Evolutionary conservation across 2,888 invertebrate species (phyloP).

Genomic region (Folsomia candida): DNA sequence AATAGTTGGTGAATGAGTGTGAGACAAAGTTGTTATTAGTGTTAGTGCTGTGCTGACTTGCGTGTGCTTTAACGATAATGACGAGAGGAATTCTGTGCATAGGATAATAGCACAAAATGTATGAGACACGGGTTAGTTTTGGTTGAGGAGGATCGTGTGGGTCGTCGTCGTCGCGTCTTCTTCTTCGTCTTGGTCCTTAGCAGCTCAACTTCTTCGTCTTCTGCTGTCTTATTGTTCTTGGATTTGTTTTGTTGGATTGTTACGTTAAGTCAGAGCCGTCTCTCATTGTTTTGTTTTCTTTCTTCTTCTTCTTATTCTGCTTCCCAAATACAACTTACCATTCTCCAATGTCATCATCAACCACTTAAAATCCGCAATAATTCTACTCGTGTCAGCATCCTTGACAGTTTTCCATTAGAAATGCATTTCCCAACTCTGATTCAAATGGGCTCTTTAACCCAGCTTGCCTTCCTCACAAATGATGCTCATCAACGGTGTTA

Average conservation of each 20-base stretch:
- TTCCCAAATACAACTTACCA: not conserved
- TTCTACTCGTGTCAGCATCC: slow-evolving; percentile 15
- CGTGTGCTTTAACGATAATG: not conserved
- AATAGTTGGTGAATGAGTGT: too few species aligned
- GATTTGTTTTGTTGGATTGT: slow-evolving; percentile 7
- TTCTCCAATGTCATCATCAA: slow-evolving; percentile 21
- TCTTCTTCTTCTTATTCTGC: slow-evolving; percentile 7
- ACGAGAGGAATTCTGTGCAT: not conserved
- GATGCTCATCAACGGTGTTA: not conserved
- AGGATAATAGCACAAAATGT: not conserved
- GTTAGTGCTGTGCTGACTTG: not conserved
- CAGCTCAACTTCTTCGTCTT: not conserved
- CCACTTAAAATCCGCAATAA: slow-evolving; percentile 25
- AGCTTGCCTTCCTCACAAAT: not conserved
- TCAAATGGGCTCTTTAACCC: not conserved
- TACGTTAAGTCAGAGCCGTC: not conserved
- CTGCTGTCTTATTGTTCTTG: not conserved
- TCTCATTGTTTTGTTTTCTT: slow-evolving; percentile 11
- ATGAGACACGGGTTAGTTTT: not conserved
- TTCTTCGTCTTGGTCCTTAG: not conserved
- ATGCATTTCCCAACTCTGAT: slow-evolving; percentile 10
- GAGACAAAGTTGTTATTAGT: too few species aligned
- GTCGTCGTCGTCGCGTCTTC: not conserved
- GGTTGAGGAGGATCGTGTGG: not conserved
- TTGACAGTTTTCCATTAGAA: slow-evolving; percentile 23